These are phyloP conservation scores for Catalaphyllia jardinei DNA, from an alignment of 64 coral and sea anemone species.

Conservation along the genomic window DNA sequence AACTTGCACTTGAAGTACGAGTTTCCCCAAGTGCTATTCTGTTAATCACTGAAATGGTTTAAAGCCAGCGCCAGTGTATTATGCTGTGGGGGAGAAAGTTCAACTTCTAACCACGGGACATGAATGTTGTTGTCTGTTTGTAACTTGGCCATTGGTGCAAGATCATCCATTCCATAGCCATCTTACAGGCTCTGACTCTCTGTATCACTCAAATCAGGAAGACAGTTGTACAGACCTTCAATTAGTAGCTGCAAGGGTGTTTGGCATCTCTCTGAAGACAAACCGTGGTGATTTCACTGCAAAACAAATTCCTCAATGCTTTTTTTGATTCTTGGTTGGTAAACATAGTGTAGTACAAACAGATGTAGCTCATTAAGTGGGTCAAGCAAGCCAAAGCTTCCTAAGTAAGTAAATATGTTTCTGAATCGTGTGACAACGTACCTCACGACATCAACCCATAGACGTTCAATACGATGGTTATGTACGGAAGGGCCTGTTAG, in stretches of 20 bases:
- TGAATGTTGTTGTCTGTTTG: conserved; percentile 14
- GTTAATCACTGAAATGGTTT: conserved; percentile 16
- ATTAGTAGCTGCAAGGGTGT: conserved; percentile 76
- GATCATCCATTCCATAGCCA: conserved; percentile 3
- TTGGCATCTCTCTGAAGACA: conserved; percentile 74
- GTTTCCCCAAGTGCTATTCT: conserved; percentile 7
- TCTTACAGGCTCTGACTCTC: conserved; percentile 9
- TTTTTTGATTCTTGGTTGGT: conserved; percentile 67
- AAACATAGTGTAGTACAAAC: conserved; percentile 70
- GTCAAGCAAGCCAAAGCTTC: conserved; percentile 56
- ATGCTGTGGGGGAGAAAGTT: neutral
- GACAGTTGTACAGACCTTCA: conserved; percentile 41
- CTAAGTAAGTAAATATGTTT: conserved; percentile 68
- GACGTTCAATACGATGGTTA: neutral
- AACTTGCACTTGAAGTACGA: conserved; percentile 5
- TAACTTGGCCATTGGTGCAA: conserved; percentile 1
- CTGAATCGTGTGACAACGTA: conserved; percentile 53
- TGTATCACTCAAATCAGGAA: conserved; percentile 21
- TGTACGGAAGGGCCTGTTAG: conserved; percentile 48
- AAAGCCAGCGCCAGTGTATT: neutral
- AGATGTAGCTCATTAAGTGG: conserved; percentile 69
- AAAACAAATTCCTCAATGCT: conserved; percentile 71
- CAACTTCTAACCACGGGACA: neutral
- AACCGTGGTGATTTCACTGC: conserved; percentile 77
- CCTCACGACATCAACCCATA: conserved; percentile 9